Evolutionary conservation across 1,140 invertebrate genomes (phyloP), one percentile per base, ranked within the genome.

Genomic region (Theocolax elegans): DNA sequence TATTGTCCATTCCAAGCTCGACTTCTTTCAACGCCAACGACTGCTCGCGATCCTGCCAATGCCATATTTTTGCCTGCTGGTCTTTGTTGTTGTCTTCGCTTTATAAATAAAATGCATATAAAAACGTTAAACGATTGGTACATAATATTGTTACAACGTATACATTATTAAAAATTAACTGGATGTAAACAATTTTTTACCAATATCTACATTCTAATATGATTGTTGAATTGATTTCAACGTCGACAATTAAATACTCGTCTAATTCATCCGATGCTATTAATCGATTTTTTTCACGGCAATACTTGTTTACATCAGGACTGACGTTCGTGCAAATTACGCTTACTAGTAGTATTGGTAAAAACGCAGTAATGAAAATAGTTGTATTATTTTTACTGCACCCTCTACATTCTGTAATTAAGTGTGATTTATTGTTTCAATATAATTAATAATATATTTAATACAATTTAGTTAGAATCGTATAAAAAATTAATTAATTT

Each of bases 41-140:
- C 67, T 77, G 75, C 29, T 84, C 76, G 0, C 74, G 73, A 77
- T 88, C 80, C 74, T 87, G 80, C 76, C 81, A 83, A 66, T 81
- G 88, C 88, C 87, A 89, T 42, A 87, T 80, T 81, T 85, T 88
- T 17, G 83, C 75, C 60, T 83, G 74, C 12, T 82, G 72, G 9
- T 74, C 68, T 38, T 48, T 38, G 6, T 19, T 48, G 6, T 67
- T 40, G 12, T 66, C 51, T 1, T 51, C 31, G 15, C 49, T 53
- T 53, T 29, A 29, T n/a, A 15, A 15, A 53, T 6, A 53, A 15
- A 35, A 10, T 49, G 31, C 4, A 35, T 4, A 35, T 35, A n/a
- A n/a, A n/a, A n/a, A n/a, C n/a, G n/a, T n/a, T n/a, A n/a, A n/a
- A n/a, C n/a, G n/a, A n/a, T n/a, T n/a, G n/a, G n/a, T n/a, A n/a